Evolutionary conservation across 2,797 vertebrate species (phyloP), one percentile per base, ranked within the genome.

Genomic region (Ctenopoma multispine): DNA sequence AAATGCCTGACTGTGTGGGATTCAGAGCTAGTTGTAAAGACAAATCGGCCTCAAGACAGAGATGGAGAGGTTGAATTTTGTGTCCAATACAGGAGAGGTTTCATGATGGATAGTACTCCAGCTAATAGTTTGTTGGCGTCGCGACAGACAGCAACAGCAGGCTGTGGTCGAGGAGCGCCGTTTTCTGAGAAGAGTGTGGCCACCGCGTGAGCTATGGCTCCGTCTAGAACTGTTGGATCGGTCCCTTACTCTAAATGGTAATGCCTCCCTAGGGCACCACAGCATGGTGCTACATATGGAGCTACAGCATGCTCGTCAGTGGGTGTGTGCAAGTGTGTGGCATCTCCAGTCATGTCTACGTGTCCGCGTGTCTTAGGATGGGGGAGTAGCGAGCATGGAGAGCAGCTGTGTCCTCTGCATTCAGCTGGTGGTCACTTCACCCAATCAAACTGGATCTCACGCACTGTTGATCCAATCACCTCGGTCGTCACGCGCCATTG

Each of bases 161-260:
- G 76, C 74, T 4, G 43, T 20, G 66, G 83, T 60, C 17, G 56
- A 78, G 77, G 50, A 69, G 46, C 20, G 73, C 15, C 3, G 17
- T 46, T 80, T 78, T 72, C 67, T 29, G 38, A 53, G 68, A 69
- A 69, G 75, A 63, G 73, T 55, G 69, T 44, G 59, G 77, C 75
- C 68, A 43, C 76, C 69, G 73, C 72, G 79, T 82, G 83, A 85
- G 80, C 76, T 74, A 70, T 78, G 75, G 75, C 77, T 80, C 78
- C 18, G 63, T 80, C 78, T 51, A 72, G 74, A 74, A 13, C 81
- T 71, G 81, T 46, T 85, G 87, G 84, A 89, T 72, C 5, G 3
- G 10, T 82, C 88, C 70, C 83, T 80, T 77, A 87, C 84, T 92
- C 87, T 92, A 92, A 91, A 92, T 92, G 89, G 81, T 90, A 91